Evolutionary conservation across 30 jellyfish, hydroid and myxozoan species (phyloP), one percentile per base, ranked within the genome.

Genomic region (Chrysaora quinquecirrha): DNA sequence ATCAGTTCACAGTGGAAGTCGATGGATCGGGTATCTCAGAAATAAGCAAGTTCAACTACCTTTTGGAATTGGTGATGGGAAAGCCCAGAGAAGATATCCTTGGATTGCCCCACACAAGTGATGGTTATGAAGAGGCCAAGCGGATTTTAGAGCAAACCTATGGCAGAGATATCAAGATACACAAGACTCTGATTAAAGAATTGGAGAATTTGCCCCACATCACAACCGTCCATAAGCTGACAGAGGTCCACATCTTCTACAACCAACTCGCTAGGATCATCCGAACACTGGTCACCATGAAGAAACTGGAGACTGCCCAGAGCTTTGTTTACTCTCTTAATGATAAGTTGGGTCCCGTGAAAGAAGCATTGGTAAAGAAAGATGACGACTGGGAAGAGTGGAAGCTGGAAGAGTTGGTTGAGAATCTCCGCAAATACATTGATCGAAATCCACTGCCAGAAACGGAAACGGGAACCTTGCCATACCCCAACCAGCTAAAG

Each of bases 1-100:
- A 87, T 78, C 96, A 87, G 84, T 87, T 76, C 76, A 48, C 84
- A 65, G 76, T 87, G 1, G 96, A 87, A 56, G 93, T 87, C 68
- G 73, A 87, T 38, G 80, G 89, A 7, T 80, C 97, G 28, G 68
- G 32, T 30, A 78, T 78, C 32, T 47, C 95, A 71, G 77, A 70
- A 64, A 88, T 88, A 78, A 80, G 97, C 69, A 88, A 80, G 54
- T 80, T 88, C 80, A 88, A 78, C 73, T 86, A 75, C 52, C 65
- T 86, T 23, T 73, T 76, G 89, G 87, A 75, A 54, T 65, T 84
- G 85, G 88, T 84, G 11, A 24, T 14, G 61, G 75, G 95, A 64
- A 54, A 64, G 43, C 90, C 85, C 54, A 30, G 61, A 69, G 91
- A 81, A 30, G 80, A 81, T 50, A 64, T 67, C 22, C 58, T 69